Evolutionary conservation across 2,888 invertebrate species (phyloP), one percentile per base, ranked within the genome.

Genomic region (Oligia latruncula): DNA sequence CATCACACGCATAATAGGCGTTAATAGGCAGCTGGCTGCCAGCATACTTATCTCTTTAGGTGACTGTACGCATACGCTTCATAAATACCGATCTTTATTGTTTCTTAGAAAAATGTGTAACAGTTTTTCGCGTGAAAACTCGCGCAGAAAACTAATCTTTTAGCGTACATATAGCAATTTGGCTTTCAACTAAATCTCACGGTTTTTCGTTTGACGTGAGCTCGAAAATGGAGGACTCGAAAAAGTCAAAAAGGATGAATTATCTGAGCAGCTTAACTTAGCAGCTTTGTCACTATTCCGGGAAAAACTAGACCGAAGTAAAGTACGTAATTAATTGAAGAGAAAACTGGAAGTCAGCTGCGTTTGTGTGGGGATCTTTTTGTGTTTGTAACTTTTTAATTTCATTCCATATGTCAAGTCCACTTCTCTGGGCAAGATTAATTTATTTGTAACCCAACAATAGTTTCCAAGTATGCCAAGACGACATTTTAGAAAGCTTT

Each of bases 311-410:
- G 60, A 72, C 72, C 70, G 64, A 86, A 88, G 83, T 77, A 82
- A 86, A 84, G 55, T 81, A 62, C n/a, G 66, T 73, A 74, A 78
- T 75, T 83, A 83, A 82, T 78, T 83, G 52, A 78, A 88, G 77
- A 98, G 79, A 98, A 94, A 98, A 98, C 97, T 87, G 98, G 40
- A 71, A 64, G 15, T 71, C 70, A 43, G 60, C 15, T 8, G 29
- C 5, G 23, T 58, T 40, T 65, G 23, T 70, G 43, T 29, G 13
- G 6, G 17, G 6, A 1, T 20, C 29, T 23, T 80, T 64, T 60
- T 60, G 5, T n/a, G 43, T 65, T 40, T 65, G 40, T 17, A n/a
- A 29, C 52, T 55, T 67, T 80, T 64, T 35, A 58, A 85, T 81
- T 55, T 62, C 29, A 17, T 55, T 70, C 49, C 49, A 11, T 46